Base-by-base conservation (phyloP, 1,140 invertebrate species). In the Ceratoteleas bidentatus region DNA sequence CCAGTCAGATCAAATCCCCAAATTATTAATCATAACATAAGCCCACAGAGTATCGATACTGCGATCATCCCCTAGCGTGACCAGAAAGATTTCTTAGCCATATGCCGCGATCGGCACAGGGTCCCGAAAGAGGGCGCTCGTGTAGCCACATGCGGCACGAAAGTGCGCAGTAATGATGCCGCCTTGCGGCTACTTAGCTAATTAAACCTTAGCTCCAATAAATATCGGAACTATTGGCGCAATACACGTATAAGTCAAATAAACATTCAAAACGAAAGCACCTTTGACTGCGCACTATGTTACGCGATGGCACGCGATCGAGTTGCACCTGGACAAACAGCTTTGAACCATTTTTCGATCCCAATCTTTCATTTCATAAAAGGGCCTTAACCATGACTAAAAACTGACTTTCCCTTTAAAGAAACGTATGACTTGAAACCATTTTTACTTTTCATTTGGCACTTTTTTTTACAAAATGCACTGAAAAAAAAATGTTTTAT, bases 131-230 rank as follows among this genome's bases (percentile, higher is more conserved):
- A 79, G 74, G 47, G 45, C 66, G 80, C 65, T 79, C 66, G 84
- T 84, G 69, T 69, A 32, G 58, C 52, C 81, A 74, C 62, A 45
- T 75, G 73, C 78, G 81, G 75, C 75, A 84, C 69, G 72, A 87
- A 87, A 87, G 70, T 85, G 76, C 84, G 72, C 69, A 14, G 80
- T 88, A 87, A 87, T 85, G 80, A 70, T 70, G 47, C 72, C 64
- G 74, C 75, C 76, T 83, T 66, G 53, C 53, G 84, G 83, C 60
- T 87, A 88, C 87, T 89, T 88, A 87, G 84, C 70, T 89, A 87
- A 88, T 89, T 88, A 85, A 88, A 88, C 84, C 83, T 75, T 86
- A 78, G 69, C 78, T 73, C 75, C 52, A 69, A 81, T 84, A 34
- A 70, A 56, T 61, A 32, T 32, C 32, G 0, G n/a, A 66, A 79